Evolutionary conservation across 2,888 invertebrate genomes (phyloP), one percentile per base, ranked within the genome.

Genomic region (Caradrina kadenii): DNA sequence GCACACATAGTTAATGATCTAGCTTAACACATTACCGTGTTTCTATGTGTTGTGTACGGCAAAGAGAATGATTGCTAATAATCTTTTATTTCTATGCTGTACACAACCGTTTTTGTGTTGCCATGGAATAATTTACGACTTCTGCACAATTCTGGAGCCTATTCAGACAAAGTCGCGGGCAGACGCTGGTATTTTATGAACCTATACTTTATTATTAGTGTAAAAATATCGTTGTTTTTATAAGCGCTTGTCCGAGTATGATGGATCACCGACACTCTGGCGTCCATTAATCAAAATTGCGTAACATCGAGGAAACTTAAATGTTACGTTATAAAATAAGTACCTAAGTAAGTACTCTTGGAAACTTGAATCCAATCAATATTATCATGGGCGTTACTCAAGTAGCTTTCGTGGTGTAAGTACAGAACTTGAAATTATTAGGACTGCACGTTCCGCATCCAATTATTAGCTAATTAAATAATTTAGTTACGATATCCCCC

Each of bases 251-350:
- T 56, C 35, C 6, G 11, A 55, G 13, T 45, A 62, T 64, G 60
- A 75, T 75, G 21, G 42, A 75, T 75, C 6, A 53, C 52, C 31
- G 15, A 19, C 45, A 21, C 2, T 22, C 17, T 39, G 15, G 8
- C 31, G 48, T 2, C 8, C 48, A 64, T 62, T 60, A 53, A 72
- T 63, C 66, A 42, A 66, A 48, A 55, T 76, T 76, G 22, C 49
- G 31, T 53, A 76, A 67, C 17, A 49, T 52, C 11, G 35, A 72
- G 59, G 76, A 67, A 66, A 68, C 31, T 39, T 65, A 39, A n/a
- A 19, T 35, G 56, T 58, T 56, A 73, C 22, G 67, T 67, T 52
- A 67, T 56, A 67, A 73, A 73, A 60, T 61, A 66, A 60, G 31
- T 42, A 39, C 39, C 39, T 39, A 39, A 19, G 15, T 42, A 42